Conservation (phyloP, 2,797 vertebrate species). For the Cuniculus paca region DNA sequence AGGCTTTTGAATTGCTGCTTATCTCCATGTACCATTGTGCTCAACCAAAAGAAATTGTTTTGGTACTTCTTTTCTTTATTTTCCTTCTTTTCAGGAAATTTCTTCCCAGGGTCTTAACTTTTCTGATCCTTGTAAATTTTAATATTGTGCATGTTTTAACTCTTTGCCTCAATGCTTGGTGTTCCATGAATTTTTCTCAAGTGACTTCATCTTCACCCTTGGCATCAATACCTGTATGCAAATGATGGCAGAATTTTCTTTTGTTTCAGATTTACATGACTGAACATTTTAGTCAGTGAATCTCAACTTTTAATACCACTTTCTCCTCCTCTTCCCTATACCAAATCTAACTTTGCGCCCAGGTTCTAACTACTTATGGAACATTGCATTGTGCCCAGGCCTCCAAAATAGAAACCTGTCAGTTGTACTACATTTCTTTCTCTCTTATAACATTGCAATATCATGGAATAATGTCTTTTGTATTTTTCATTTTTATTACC, state of each 20-base stretch:
- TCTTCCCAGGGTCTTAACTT: not conserved
- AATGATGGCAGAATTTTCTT: not conserved
- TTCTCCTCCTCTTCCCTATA: not conserved
- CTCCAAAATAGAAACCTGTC: not conserved
- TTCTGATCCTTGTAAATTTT: not conserved
- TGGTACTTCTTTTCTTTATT: not conserved
- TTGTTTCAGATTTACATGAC: not conserved
- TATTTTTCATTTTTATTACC: not conserved
- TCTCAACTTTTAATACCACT: not conserved
- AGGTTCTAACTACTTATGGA: not conserved
- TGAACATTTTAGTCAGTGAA: not conserved
- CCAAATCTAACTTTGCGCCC: constrained; percentile 33
- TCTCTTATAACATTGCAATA: not conserved
- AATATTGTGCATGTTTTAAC: not conserved
- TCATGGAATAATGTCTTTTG: not conserved
- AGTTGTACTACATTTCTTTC: not conserved
- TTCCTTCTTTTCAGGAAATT: not conserved
- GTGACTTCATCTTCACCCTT: not conserved
- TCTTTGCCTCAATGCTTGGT: not conserved
- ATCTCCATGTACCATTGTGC: not conserved
- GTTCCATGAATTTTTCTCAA: not conserved
- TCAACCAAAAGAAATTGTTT: not conserved
- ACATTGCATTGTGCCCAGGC: not conserved
- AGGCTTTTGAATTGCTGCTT: not conserved
- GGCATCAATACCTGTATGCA: not conserved